Evolutionary conservation across 2,113 vertebrate genomes (phyloP).

Genomic region (Leucopternis melanops): DNA sequence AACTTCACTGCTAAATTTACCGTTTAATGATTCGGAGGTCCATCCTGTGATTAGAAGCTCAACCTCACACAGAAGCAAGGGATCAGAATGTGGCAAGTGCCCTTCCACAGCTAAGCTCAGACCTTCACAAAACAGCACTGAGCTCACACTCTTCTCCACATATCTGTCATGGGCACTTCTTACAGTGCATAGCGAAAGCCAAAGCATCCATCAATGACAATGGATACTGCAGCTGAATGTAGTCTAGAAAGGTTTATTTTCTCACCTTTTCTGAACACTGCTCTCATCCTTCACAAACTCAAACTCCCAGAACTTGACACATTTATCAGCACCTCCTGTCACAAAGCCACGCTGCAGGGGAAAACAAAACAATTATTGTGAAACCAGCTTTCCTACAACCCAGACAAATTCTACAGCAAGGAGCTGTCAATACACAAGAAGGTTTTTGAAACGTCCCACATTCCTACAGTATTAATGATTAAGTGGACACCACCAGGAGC

Average conservation of each 20-base stretch:
- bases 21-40: neutral
- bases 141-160: neutral
- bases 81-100: neutral
- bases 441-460: neutral
- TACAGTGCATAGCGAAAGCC: neutral
- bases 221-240: neutral
- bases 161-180: neutral
- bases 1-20: neutral
- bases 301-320: constrained; percentile 97
- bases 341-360: constrained; percentile 84
- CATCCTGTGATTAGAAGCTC: neutral
- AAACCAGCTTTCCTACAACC: neutral
- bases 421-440: neutral
- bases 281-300: constrained; percentile 86
- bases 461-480: neutral
- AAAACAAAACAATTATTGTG: neutral
- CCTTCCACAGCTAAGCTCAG: neutral
- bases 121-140: neutral
- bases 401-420: neutral
- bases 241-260: neutral
- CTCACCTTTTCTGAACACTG: constrained; percentile 82
- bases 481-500: neutral
- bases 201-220: neutral
- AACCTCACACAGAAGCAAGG: neutral
- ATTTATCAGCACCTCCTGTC: constrained; percentile 92